These are phyloP conservation scores for Pocillopora damicornis DNA, from an alignment of 64 coral and sea anemone species.

Conservation along the genomic window DNA sequence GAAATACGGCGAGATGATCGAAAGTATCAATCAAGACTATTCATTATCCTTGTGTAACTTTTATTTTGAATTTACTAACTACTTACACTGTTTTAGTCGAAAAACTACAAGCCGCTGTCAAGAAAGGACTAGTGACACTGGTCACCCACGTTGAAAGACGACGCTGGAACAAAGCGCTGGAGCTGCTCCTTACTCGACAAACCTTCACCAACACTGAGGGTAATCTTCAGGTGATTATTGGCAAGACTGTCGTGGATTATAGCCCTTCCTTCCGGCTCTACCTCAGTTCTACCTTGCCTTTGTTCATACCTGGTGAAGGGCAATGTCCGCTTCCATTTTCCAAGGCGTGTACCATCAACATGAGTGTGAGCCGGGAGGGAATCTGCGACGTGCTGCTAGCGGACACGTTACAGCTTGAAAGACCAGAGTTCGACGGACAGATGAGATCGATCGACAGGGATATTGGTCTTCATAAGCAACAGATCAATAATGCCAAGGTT, in stretches of 20 bases:
- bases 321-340: conserved; percentile 51
- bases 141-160: conserved; percentile 81
- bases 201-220: conserved; percentile 60
- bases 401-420: conserved; percentile 69
- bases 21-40: too few relatives aligned
- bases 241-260: conserved; percentile 67
- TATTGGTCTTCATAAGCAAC: conserved; percentile 76
- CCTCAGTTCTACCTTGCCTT: conserved; percentile 63
- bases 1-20: too few relatives aligned
- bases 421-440: conserved; percentile 89
- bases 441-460: conserved; percentile 78
- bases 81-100: conserved; percentile 18
- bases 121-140: conserved; percentile 61
- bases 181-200: conserved; percentile 68
- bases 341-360: conserved; percentile 59
- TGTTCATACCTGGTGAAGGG: conserved; percentile 63
- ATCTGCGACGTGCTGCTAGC: conserved; percentile 59
- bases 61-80: background rate
- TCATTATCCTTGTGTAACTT: too few relatives aligned
- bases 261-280: conserved; percentile 83
- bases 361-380: conserved; percentile 79
- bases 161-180: conserved; percentile 53
- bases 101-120: conserved; percentile 77
- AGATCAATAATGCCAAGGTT: conserved; percentile 80
- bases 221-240: conserved; percentile 49